Evolutionary conservation across 2,888 invertebrate genomes (phyloP).

Genomic region (Druceiella hillmani): DNA sequence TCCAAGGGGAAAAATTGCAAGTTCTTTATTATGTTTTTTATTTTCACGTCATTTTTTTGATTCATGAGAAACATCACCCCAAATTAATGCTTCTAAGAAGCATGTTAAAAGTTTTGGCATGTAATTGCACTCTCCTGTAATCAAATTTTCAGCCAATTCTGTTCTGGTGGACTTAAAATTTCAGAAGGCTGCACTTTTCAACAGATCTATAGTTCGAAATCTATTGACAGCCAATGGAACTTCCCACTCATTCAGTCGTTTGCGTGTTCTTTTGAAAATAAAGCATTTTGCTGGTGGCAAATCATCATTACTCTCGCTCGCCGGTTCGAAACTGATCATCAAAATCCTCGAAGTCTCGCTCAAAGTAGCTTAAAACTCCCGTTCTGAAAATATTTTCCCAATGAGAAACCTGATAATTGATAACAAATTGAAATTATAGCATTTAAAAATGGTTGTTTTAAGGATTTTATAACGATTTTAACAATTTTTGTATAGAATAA

Average conservation of each 20-base stretch:
- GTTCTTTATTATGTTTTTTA: no score
- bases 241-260: constrained; percentile 22
- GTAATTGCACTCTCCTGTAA: constrained; percentile 20
- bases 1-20: no score
- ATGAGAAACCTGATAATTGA: constrained; percentile 1
- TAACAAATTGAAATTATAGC: constrained; percentile 2
- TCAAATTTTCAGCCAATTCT: constrained; percentile 16
- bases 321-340: constrained; percentile 17
- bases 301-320: constrained; percentile 14
- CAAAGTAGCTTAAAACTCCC: constrained; percentile 16
- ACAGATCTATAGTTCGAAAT: constrained; percentile 20
- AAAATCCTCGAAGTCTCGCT: constrained; percentile 15
- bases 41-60: no score
- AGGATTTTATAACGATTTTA: constrained; percentile 6
- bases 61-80: no score
- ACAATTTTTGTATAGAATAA: constrained; percentile 5
- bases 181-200: constrained; percentile 22
- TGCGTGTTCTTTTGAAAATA: constrained; percentile 23
- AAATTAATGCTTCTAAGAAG: no score
- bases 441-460: constrained; percentile 1
- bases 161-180: no score
- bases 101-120: no score
- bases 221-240: constrained; percentile 21
- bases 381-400: constrained; percentile 15
- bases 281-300: constrained; percentile 13